Evolutionary conservation across 1,140 invertebrate genomes (phyloP).

Genomic region (Notospermus geniculatus): DNA sequence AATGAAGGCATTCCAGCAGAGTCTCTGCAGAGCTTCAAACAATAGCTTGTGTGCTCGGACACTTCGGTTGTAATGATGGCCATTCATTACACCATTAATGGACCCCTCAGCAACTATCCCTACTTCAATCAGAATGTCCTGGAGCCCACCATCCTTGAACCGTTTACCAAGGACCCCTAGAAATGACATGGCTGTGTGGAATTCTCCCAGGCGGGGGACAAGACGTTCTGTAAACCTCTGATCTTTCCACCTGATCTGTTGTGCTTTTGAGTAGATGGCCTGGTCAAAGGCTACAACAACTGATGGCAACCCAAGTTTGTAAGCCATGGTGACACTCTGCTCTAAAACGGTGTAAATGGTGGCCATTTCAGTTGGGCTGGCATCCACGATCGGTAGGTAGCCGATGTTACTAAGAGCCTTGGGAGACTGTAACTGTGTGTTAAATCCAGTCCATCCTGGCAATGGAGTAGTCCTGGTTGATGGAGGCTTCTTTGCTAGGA

Average conservation of each 20-base stretch:
- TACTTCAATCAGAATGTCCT: too few species aligned
- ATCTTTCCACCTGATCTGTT: slow-evolving; percentile 12
- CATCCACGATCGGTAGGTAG: slow-evolving; percentile 5
- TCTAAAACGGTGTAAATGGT: neutral
- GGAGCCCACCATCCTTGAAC: too few species aligned
- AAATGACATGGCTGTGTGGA: too few species aligned
- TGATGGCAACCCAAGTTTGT: neutral
- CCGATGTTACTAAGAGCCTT: neutral
- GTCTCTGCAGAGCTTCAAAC: too few species aligned
- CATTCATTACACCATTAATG: too few species aligned
- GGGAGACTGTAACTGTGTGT: neutral
- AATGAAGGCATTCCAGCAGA: too few species aligned
- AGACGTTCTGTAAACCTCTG: neutral
- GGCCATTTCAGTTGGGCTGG: neutral
- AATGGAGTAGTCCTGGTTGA: neutral
- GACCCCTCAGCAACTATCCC: too few species aligned
- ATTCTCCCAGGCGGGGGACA: neutral
- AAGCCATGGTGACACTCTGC: neutral
- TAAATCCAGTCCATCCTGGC: slow-evolving; percentile 7
- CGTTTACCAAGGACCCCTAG: too few species aligned
- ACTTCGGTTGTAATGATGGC: too few species aligned
- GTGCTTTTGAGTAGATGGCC: slow-evolving; percentile 9
- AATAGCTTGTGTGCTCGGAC: too few species aligned
- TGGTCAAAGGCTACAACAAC: neutral
- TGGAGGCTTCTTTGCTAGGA: neutral